Conservation (phyloP, 2,797 vertebrate species). For the Microcaecilia unicolor region DNA sequence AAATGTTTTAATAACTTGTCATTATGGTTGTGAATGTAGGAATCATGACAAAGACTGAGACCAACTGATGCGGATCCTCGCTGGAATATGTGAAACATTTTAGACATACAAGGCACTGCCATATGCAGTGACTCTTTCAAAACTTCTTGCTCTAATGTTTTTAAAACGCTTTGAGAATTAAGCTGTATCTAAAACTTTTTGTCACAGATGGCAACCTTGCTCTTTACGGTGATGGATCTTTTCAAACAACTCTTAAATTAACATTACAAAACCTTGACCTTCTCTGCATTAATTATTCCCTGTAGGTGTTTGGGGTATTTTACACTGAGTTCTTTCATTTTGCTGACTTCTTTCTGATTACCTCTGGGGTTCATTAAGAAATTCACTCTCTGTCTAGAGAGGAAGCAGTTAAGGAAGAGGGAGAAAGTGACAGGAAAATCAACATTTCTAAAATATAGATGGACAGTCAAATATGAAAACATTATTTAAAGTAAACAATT, state of each 20-base stretch:
- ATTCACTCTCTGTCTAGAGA: slow-evolving; percentile 33
- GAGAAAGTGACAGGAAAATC: slow-evolving; percentile 34
- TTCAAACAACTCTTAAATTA: slow-evolving; percentile 68
- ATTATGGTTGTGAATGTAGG: too few relatives aligned
- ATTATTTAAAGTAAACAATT: slow-evolving; percentile 52
- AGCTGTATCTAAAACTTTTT: slow-evolving; percentile 50
- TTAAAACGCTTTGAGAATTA: slow-evolving; percentile 25
- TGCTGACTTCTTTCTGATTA: slow-evolving; percentile 55
- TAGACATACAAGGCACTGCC: too few relatives aligned
- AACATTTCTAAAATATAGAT: slow-evolving; percentile 48
- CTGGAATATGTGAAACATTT: too few relatives aligned
- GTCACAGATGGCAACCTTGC: slow-evolving; percentile 47
- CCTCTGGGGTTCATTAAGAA: slow-evolving; percentile 62
- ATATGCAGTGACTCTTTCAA: too few relatives aligned
- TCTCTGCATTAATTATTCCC: slow-evolving; percentile 62
- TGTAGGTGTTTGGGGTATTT: slow-evolving; percentile 51
- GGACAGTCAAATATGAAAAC: slow-evolving; percentile 60
- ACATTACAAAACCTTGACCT: slow-evolving; percentile 70
- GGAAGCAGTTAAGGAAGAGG: too few relatives aligned
- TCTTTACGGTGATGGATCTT: slow-evolving; percentile 64
- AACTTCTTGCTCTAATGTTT: slow-evolving; percentile 30
- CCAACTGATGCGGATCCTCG: too few relatives aligned
- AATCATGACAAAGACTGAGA: too few relatives aligned
- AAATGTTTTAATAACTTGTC: too few relatives aligned
- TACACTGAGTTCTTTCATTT: slow-evolving; percentile 64